These are phyloP conservation scores for Philypnodon macrostomus DNA, from an alignment of 2,797 vertebrate genomes.

Conservation along the genomic window DNA sequence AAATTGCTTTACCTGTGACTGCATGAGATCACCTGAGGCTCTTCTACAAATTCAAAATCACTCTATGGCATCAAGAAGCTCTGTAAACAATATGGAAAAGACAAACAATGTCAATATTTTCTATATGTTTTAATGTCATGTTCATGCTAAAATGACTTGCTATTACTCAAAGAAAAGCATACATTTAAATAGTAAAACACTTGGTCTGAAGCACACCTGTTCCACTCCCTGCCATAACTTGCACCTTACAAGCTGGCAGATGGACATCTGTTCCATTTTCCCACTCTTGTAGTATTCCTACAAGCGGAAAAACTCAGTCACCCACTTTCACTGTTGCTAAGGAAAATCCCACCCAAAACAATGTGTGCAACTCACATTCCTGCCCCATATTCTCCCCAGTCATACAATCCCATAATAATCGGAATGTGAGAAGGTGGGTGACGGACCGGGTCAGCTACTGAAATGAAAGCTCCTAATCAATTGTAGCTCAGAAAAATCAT, in stretches of 20 bases:
- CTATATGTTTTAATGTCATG: background rate
- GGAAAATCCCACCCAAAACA: slow-evolving; percentile 61
- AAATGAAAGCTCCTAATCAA: slow-evolving; percentile 46
- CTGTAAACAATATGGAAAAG: slow-evolving; percentile 48
- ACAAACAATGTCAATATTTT: background rate
- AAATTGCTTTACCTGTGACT: slow-evolving; percentile 73
- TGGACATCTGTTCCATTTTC: slow-evolving; percentile 52
- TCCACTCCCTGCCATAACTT: slow-evolving; percentile 22
- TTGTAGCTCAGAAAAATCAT: slow-evolving; percentile 44
- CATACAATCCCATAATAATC: slow-evolving; percentile 27
- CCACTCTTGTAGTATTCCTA: slow-evolving; percentile 26
- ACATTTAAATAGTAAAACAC: no score
- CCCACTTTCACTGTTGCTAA: slow-evolving; percentile 45
- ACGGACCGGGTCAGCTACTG: slow-evolving; percentile 31
- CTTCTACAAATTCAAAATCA: slow-evolving; percentile 34
- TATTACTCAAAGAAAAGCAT: background rate
- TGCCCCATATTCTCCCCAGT: slow-evolving; percentile 33
- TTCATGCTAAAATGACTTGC: no score
- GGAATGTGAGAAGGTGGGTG: slow-evolving; percentile 22
- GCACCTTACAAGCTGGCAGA: slow-evolving; percentile 20
- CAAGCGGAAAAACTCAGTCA: slow-evolving; percentile 57
- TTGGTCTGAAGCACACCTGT: no score
- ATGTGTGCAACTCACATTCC: slow-evolving; percentile 52
- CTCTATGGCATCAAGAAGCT: slow-evolving; percentile 35
- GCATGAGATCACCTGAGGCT: slow-evolving; percentile 72